Percentiles rank a stretch among this genome's conserved stretches.
Conservation (phyloP, 30 jellyfish, hydroid and myxozoan species). For the Euphysa ruthae region DNA sequence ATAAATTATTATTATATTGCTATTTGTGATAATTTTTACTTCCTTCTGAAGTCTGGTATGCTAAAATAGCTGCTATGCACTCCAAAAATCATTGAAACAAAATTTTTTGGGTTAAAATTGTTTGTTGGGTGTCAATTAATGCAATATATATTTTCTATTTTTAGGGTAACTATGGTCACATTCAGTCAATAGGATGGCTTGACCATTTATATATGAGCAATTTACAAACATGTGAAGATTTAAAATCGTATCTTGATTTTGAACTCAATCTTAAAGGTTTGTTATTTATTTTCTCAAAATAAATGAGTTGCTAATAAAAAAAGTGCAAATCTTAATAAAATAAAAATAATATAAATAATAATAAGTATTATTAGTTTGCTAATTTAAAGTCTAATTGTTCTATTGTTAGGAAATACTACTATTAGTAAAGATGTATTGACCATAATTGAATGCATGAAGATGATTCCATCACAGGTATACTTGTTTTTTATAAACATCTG, state of each 20-base stretch:
- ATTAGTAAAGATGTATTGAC: slow-evolving; percentile 33
- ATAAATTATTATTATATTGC: too few relatives aligned
- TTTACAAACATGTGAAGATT: slow-evolving; percentile 19
- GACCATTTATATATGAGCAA: slow-evolving; percentile 21
- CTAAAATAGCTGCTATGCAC: too few relatives aligned
- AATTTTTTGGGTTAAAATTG: too few relatives aligned
- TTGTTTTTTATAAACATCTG: too few relatives aligned
- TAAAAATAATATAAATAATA: background rate
- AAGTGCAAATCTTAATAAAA: background rate
- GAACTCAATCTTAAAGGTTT: slow-evolving; percentile 26
- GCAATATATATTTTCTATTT: too few relatives aligned
- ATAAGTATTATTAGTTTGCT: background rate
- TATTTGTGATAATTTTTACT: too few relatives aligned
- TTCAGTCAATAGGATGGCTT: slow-evolving; percentile 12
- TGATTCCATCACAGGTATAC: slow-evolving; percentile 52
- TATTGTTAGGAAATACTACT: background rate
- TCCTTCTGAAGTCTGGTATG: too few relatives aligned
- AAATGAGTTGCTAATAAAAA: background rate
- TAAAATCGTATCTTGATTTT: slow-evolving; percentile 7
- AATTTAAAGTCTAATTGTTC: background rate
- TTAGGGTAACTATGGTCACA: background rate
- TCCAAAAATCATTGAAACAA: too few relatives aligned
- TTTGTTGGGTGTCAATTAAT: too few relatives aligned
- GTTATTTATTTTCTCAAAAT: background rate
- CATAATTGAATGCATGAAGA: slow-evolving; percentile 40